Evolutionary conservation across 2,797 vertebrate species (phyloP), one percentile per base, ranked within the genome.

Genomic region (Gallinago stenura): DNA sequence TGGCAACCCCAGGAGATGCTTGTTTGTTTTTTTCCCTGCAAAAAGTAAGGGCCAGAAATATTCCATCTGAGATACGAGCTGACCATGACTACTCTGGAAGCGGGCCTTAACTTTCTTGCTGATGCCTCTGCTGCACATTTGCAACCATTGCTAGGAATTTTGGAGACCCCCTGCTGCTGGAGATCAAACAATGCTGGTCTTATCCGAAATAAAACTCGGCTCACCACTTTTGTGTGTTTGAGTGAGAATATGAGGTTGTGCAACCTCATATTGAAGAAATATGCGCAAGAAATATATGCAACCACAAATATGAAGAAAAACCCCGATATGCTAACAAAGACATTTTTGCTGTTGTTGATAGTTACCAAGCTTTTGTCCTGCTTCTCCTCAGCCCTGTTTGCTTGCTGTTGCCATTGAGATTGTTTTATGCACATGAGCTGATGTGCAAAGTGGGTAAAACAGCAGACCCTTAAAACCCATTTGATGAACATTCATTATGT

Each of bases 31-130:
- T 81, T 76, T 89, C 57, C 50, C 57, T 81, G 28, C 43, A 88
- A 82, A 90, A 92, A 87, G 26, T 69, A 41, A 93, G 94, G 64
- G 51, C 77, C 48, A 20, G 90, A 95, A 97, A 68, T 82, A 50
- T 15, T 78, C 43, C 3, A 1, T 54, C 33, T 66, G 70, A 87
- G 83, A 58, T 68, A 73, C 26, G 71, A 68, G 51, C 43, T 62
- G 69, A 58, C 48, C 54, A 28, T 0, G 8, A 65, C 90, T 82
- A 4, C 45, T 79, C 57, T 75, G 61, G 75, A 90, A 69, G 64
- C 45, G 90, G 88, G 46, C 39, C 56, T 90, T 68, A 85, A 82
- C 37, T 19, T 83, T 65, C 68, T 94, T 93, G 30, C 76, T 95
- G 69, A 78, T 89, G 41, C 83, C 92, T 79, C 75, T 91, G 45